phyloP scores from a whole-genome alignment of 2,888 invertebrate genomes.

The Bombylius discolor region DNA sequence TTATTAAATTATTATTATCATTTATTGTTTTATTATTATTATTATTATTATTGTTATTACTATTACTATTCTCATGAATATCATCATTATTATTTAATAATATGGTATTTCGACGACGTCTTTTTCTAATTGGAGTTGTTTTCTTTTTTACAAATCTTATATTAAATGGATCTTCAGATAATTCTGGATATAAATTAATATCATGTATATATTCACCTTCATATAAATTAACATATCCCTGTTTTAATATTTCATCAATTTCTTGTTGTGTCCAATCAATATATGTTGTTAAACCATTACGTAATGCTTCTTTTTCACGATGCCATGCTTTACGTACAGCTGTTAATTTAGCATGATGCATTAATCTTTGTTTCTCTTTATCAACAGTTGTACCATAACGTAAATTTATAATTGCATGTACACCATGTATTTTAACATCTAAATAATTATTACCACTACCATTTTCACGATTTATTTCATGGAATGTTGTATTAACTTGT shows the following conservation, averaged over 20 bases:
- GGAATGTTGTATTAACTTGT: slow-evolving; percentile 83
- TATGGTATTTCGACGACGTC: slow-evolving; percentile 36
- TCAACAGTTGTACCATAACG: slow-evolving; percentile 89
- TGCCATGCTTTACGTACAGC: slow-evolving; percentile 90
- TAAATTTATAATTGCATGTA: slow-evolving; percentile 80
- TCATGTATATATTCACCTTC: slow-evolving; percentile 88
- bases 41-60: slow-evolving; percentile 9
- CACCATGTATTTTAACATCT: slow-evolving; percentile 83
- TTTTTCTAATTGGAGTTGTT: slow-evolving; percentile 54
- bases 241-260: slow-evolving; percentile 75
- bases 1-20: not conserved
- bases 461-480: slow-evolving; percentile 61
- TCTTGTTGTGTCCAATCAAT: slow-evolving; percentile 81
- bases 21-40: slow-evolving; percentile 3
- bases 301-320: slow-evolving; percentile 72
- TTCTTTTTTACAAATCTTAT: slow-evolving; percentile 78
- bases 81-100: not conserved
- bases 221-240: slow-evolving; percentile 71
- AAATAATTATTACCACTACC: slow-evolving; percentile 60
- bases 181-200: slow-evolving; percentile 76
- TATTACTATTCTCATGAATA: slow-evolving; percentile 6
- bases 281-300: slow-evolving; percentile 60
- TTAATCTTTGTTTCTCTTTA: slow-evolving; percentile 73
- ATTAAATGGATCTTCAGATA: slow-evolving; percentile 93
- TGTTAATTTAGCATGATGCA: slow-evolving; percentile 79